phyloP scores from a whole-genome alignment of 2,888 invertebrate genomes.

The Eilema griseolum region DNA sequence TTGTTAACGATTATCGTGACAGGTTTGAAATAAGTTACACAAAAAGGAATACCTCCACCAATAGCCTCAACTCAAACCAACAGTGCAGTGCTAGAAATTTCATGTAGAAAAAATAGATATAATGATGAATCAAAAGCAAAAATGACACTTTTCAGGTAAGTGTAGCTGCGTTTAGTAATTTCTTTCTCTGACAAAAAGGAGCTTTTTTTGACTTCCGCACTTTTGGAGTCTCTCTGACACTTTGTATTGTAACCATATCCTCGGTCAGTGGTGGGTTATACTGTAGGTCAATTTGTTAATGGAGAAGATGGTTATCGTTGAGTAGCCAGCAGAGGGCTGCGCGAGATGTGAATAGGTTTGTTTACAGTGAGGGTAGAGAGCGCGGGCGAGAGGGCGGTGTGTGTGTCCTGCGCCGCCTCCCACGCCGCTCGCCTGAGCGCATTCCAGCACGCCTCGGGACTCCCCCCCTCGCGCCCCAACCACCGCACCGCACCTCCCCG shows the following conservation, averaged over 20 bases:
- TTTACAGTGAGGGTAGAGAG: constrained; percentile 77
- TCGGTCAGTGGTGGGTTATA: constrained; percentile 24
- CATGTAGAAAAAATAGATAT: too few relatives aligned
- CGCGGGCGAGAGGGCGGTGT: constrained; percentile 64
- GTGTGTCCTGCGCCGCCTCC: constrained; percentile 83
- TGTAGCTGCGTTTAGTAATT: neutral
- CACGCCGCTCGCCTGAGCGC: constrained; percentile 85
- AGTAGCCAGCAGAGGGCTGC: constrained; percentile 27
- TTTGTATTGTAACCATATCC: constrained; percentile 16
- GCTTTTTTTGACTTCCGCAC: neutral
- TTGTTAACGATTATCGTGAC: neutral
- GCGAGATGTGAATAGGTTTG: constrained; percentile 78
- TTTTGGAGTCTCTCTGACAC: neutral
- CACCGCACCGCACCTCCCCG: constrained; percentile 60
- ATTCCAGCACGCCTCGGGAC: constrained; percentile 85
- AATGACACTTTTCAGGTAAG: neutral
- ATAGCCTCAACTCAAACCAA: neutral
- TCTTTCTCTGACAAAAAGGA: neutral
- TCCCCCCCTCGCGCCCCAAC: constrained; percentile 63
- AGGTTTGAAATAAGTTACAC: neutral
- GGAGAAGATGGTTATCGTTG: constrained; percentile 49
- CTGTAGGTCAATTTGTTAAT: constrained; percentile 47
- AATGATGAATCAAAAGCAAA: too few relatives aligned
- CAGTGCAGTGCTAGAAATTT: neutral
- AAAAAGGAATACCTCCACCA: neutral